Evolutionary conservation across 2,888 invertebrate genomes (phyloP).

Genomic region (Melieria omissa): DNA sequence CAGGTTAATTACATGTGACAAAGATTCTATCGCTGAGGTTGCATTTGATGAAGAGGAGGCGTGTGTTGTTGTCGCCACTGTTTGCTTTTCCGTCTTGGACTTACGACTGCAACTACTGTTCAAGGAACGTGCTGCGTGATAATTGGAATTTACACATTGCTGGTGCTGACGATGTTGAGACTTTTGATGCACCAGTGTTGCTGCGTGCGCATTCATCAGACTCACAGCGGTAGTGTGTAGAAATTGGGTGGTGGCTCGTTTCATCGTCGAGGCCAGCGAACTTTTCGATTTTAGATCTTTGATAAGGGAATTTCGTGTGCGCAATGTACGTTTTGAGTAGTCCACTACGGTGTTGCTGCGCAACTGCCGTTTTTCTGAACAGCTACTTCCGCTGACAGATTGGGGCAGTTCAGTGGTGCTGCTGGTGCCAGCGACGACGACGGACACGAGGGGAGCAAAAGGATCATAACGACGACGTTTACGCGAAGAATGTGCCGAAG

Average conservation of each 20-base stretch:
- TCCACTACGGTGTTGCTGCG: conserved; percentile 59
- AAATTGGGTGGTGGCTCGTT: conserved; percentile 38
- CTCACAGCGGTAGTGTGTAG: conserved; percentile 36
- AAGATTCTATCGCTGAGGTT: neutral
- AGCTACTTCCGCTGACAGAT: conserved; percentile 9
- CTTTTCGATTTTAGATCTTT: conserved; percentile 54
- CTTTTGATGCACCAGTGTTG: neutral
- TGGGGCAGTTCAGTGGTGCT: neutral
- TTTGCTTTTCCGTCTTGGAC: conserved; percentile 7
- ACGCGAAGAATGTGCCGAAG: conserved; percentile 28
- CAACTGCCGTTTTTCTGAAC: conserved; percentile 58
- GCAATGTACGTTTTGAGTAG: conserved; percentile 60
- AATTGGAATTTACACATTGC: neutral
- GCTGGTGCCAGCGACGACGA: conserved; percentile 24
- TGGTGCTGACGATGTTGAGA: conserved; percentile 23
- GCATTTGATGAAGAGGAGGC: neutral
- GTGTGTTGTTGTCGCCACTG: neutral
- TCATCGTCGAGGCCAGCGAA: conserved; percentile 40
- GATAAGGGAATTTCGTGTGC: conserved; percentile 57
- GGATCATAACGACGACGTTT: conserved; percentile 19
- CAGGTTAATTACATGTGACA: conserved; percentile 37
- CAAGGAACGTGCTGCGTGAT: conserved; percentile 1
- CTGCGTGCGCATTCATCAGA: conserved; percentile 18
- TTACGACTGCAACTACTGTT: conserved; percentile 16
- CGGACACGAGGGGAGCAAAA: conserved; percentile 18